Percentiles rank a stretch among this genome's conserved stretches.
Conservation (phyloP, 2,888 invertebrate species). For the Thecocarcelia acutangulata region DNA sequence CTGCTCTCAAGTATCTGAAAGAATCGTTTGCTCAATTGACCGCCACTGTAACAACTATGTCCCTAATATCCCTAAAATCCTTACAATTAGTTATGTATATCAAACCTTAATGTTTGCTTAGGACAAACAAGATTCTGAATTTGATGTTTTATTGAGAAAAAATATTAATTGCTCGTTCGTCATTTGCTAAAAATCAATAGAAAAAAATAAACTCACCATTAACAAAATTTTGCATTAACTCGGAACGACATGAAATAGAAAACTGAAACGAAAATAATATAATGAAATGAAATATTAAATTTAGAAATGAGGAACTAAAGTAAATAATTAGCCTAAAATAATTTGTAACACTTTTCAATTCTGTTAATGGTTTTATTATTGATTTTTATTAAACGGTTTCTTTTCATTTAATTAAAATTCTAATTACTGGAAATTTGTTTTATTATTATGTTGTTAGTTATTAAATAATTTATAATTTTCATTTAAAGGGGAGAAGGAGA, state of each 20-base stretch:
- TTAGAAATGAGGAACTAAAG: not conserved
- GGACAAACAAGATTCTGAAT: too few relatives aligned
- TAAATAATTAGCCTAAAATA: not conserved
- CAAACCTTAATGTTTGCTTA: too few relatives aligned
- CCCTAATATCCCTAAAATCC: too few relatives aligned
- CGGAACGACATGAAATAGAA: not conserved
- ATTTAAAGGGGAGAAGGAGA: slow-evolving; percentile 40
- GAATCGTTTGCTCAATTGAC: too few relatives aligned
- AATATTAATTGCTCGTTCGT: too few relatives aligned
- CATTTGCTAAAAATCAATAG: too few relatives aligned
- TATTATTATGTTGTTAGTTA: slow-evolving; percentile 34
- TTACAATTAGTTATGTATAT: too few relatives aligned
- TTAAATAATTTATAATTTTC: slow-evolving; percentile 49
- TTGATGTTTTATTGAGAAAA: too few relatives aligned
- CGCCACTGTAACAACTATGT: too few relatives aligned
- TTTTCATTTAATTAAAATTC: slow-evolving; percentile 71
- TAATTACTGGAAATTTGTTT: slow-evolving; percentile 61
- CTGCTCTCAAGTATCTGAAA: too few relatives aligned
- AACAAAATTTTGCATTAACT: too few relatives aligned
- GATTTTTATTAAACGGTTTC: slow-evolving; percentile 62
- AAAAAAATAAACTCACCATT: too few relatives aligned
- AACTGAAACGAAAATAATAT: slow-evolving; percentile 8
- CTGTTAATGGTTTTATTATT: slow-evolving; percentile 43
- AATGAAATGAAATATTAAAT: not conserved
- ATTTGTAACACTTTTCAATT: not conserved